Conservation (phyloP, 2,113 vertebrate genomes). For the Hiodon alosoides region DNA sequence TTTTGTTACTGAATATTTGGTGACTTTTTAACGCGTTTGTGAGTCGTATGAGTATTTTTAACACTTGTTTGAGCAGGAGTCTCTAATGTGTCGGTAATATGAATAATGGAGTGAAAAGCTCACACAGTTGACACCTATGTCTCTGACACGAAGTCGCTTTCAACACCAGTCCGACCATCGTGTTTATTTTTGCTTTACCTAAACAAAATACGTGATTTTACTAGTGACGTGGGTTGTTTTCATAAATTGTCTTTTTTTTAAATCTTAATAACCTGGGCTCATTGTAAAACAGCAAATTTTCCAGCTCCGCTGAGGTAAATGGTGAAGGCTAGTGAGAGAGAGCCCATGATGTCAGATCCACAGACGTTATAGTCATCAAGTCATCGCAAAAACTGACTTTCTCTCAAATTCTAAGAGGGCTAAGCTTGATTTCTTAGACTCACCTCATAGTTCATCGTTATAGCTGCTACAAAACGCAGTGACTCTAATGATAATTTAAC, state of each 20-base stretch:
- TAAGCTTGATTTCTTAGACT: no score
- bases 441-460: no score
- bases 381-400: background rate
- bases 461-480: no score
- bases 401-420: background rate
- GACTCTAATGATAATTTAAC: no score
- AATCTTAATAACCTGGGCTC: background rate
- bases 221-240: slow-evolving; percentile 9
- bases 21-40: no score
- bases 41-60: no score
- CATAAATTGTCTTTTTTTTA: slow-evolving; percentile 2
- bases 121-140: background rate
- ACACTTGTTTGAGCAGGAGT: no score
- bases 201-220: slow-evolving; percentile 10
- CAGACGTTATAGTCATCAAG: background rate
- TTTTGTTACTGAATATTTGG: no score
- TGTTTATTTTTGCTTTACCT: no score
- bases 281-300: background rate
- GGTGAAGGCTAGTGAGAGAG: background rate
- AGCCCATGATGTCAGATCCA: background rate
- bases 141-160: slow-evolving; percentile 1
- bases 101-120: background rate
- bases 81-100: no score
- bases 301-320: background rate
- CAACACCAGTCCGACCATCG: background rate